Evolutionary conservation across 2,888 invertebrate genomes (phyloP).

Genomic region (Protophormia terraenovae): DNA sequence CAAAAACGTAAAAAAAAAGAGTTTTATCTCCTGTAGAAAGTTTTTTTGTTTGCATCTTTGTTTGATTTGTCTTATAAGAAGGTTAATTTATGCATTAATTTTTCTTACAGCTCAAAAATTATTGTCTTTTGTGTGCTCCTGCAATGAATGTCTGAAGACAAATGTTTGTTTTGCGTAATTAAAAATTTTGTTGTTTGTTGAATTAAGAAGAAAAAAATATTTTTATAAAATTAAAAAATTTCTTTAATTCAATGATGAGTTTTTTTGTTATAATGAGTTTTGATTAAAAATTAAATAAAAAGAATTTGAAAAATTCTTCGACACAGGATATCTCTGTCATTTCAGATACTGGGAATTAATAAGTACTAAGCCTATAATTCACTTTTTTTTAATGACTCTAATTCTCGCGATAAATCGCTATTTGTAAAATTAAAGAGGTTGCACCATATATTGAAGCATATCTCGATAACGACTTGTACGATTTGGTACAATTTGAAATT

Average conservation of each 20-base stretch:
- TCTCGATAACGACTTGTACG: no score
- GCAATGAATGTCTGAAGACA: constrained; percentile 30
- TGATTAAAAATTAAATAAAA: constrained; percentile 46
- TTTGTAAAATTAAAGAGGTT: no score
- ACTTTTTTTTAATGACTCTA: no score
- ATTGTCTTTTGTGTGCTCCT: not conserved
- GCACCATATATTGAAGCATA: no score
- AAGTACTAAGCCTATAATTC: no score
- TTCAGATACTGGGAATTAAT: no score
- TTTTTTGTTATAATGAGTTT: constrained; percentile 49
- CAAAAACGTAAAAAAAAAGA: constrained; percentile 45
- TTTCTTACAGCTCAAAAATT: constrained; percentile 45
- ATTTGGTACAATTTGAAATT: no score
- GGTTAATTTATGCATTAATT: constrained; percentile 72
- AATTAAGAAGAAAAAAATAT: constrained; percentile 9
- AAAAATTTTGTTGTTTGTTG: constrained; percentile 48
- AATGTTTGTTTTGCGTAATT: constrained; percentile 67
- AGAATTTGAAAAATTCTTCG: no score
- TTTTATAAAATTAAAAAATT: not conserved
- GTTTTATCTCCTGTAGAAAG: constrained; percentile 65
- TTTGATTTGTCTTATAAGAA: constrained; percentile 68
- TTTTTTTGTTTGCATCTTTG: constrained; percentile 44
- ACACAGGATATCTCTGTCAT: no score
- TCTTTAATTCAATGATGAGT: not conserved
- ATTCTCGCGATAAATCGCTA: no score